phyloP scores from a whole-genome alignment of 2,797 vertebrate genomes.

The Picus viridis region DNA sequence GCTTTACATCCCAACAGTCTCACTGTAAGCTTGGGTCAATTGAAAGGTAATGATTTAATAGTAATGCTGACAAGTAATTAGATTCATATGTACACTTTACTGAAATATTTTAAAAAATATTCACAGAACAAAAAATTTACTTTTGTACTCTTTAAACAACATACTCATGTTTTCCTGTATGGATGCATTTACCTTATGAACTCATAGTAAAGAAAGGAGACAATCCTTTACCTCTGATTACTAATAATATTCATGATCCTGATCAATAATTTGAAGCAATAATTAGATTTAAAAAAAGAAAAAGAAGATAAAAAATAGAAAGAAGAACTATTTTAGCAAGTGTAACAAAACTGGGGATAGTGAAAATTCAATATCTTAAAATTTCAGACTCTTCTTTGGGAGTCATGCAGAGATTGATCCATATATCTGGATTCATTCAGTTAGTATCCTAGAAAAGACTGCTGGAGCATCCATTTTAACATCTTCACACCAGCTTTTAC shows the following conservation, averaged over 20 bases:
- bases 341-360: not conserved
- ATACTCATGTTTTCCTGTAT: fast-evolving
- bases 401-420: not conserved
- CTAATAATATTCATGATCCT: not conserved
- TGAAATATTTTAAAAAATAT: not conserved
- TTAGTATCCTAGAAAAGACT: not conserved
- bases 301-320: not conserved
- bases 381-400: not conserved
- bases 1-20: not conserved
- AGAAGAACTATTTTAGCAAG: not conserved
- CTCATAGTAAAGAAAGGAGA: not conserved
- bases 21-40: not conserved
- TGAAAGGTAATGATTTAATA: not conserved
- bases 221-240: not conserved
- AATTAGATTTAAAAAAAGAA: not conserved
- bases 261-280: not conserved
- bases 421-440: not conserved
- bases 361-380: not conserved
- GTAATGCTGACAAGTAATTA: not conserved
- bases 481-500: not conserved
- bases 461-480: not conserved
- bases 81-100: not conserved
- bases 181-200: not conserved
- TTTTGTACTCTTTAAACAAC: not conserved
- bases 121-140: not conserved